Evolutionary conservation across 2,888 invertebrate species (phyloP).

Genomic region (Protodeltote pygarga): DNA sequence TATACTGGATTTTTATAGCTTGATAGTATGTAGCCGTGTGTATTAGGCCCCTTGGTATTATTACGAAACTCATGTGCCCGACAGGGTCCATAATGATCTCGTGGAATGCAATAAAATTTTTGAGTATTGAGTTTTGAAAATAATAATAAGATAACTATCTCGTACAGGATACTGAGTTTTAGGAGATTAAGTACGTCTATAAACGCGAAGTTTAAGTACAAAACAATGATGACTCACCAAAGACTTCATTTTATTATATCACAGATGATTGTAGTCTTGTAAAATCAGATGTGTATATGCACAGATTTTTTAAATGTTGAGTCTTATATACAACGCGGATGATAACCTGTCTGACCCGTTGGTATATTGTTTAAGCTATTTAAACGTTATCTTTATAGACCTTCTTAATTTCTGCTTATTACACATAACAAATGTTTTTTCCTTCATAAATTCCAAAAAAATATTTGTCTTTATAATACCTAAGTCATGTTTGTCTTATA

Average conservation of each 20-base stretch:
- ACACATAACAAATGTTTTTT: constrained; percentile 53
- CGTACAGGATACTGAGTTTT: too few relatives aligned
- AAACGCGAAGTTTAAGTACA: not conserved
- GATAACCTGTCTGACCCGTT: constrained; percentile 45
- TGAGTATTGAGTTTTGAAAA: too few relatives aligned
- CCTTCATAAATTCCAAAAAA: constrained; percentile 55
- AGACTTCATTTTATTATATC: constrained; percentile 58
- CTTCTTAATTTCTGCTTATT: too few relatives aligned
- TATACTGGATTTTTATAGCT: too few relatives aligned
- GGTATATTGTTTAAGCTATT: constrained; percentile 23
- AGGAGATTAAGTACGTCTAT: too few relatives aligned
- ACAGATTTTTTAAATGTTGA: constrained; percentile 23
- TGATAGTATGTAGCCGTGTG: too few relatives aligned
- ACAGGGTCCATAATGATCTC: too few relatives aligned
- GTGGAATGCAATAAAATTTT: too few relatives aligned
- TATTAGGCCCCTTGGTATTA: too few relatives aligned
- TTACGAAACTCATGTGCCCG: too few relatives aligned
- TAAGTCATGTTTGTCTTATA: not conserved
- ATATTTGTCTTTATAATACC: constrained; percentile 3
- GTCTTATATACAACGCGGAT: constrained; percentile 49
- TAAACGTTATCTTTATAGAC: too few relatives aligned
- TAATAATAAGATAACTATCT: too few relatives aligned
- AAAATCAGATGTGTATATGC: constrained; percentile 23
- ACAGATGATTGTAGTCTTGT: constrained; percentile 25
- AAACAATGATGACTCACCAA: constrained; percentile 52